phyloP scores from a whole-genome alignment of 2,888 invertebrate genomes.

The Lissonota sp. region DNA sequence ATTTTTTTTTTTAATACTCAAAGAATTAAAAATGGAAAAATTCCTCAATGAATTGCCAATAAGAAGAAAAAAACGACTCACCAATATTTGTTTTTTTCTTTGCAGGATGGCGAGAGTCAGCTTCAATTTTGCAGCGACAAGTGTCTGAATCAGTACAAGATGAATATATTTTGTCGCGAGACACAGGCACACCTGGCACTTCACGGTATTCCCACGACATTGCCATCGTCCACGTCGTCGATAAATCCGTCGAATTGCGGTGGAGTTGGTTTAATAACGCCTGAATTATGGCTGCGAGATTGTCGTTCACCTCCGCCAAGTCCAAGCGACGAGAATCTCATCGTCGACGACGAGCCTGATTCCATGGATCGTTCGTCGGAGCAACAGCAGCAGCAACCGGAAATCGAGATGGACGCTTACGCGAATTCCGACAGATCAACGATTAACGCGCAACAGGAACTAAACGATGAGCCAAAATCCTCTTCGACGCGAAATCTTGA shows the following conservation, averaged over 20 bases:
- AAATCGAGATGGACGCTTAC: background rate
- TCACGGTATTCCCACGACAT: conserved; percentile 76
- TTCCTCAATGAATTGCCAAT: too few species aligned
- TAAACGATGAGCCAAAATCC: conserved; percentile 44
- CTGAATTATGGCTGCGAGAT: conserved; percentile 95
- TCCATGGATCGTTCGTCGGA: conserved; percentile 9
- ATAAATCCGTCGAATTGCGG: conserved; percentile 71
- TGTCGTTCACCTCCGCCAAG: conserved; percentile 88
- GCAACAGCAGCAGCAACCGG: background rate
- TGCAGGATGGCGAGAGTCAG: conserved; percentile 94
- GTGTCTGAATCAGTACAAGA: conserved; percentile 97
- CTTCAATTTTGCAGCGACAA: conserved; percentile 96
- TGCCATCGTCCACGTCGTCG: conserved; percentile 63
- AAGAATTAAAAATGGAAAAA: too few species aligned
- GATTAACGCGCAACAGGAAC: conserved; percentile 19
- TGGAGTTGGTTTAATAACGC: conserved; percentile 90
- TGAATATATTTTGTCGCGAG: conserved; percentile 98
- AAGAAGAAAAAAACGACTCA: too few species aligned
- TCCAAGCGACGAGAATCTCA: conserved; percentile 71
- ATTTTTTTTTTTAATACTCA: too few species aligned
- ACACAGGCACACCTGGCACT: conserved; percentile 96
- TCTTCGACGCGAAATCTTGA: conserved; percentile 41
- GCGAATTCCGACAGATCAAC: conserved; percentile 47
- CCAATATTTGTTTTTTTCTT: conserved; percentile 34
- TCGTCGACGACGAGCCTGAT: conserved; percentile 69